phyloP scores from a whole-genome alignment of 2,888 invertebrate genomes.

The Prosopocoilus inquinatus region DNA sequence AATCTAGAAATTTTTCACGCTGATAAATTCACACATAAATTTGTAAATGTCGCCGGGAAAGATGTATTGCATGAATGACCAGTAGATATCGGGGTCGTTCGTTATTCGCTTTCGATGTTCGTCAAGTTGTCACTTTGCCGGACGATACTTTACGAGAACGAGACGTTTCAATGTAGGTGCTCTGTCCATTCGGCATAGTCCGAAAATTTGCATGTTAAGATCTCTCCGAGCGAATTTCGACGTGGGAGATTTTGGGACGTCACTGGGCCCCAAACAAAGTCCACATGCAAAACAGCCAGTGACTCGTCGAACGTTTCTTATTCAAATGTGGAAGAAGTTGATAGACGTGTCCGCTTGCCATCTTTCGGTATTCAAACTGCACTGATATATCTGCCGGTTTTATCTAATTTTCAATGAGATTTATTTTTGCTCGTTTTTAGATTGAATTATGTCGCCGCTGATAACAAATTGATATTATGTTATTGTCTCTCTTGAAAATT shows the following conservation, averaged over 20 bases:
- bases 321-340: constrained; percentile 42
- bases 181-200: not conserved
- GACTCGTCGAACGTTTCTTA: constrained; percentile 39
- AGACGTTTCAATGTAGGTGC: constrained; percentile 39
- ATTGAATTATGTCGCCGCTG: constrained; percentile 46
- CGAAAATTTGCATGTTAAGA: constrained; percentile 39
- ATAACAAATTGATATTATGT: constrained; percentile 48
- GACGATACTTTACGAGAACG: constrained; percentile 25
- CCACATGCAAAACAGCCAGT: constrained; percentile 40
- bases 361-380: constrained; percentile 41
- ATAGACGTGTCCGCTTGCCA: constrained; percentile 46
- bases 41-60: too few species aligned
- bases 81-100: not conserved
- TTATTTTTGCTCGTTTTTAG: constrained; percentile 41
- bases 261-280: constrained; percentile 32
- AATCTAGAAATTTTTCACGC: too few species aligned
- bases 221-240: constrained; percentile 34
- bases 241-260: constrained; percentile 45
- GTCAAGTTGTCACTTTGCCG: constrained; percentile 41
- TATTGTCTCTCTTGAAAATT: constrained; percentile 9
- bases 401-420: constrained; percentile 45
- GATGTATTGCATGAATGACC: too few species aligned
- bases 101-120: constrained; percentile 29
- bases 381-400: constrained; percentile 41
- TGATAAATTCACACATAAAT: too few species aligned